Percentiles rank a stretch among this genome's conserved stretches.
These are phyloP conservation scores for Psammodynastes pulverulentus DNA, from an alignment of 2,113 vertebrate species.

Conservation along the genomic window DNA sequence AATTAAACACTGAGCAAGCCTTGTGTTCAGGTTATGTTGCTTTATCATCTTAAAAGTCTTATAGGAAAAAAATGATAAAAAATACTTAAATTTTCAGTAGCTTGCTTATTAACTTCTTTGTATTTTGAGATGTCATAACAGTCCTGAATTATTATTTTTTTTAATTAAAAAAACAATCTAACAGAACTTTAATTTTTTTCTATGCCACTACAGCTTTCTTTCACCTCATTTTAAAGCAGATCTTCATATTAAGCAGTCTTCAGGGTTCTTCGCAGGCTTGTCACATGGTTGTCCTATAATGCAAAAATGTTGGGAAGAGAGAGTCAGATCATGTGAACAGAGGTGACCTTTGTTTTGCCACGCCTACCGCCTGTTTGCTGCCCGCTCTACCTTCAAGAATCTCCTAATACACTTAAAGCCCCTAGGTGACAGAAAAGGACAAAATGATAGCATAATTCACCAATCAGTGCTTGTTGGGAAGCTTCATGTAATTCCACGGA, in stretches of 20 bases:
- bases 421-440: constrained; percentile 10
- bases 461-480: constrained; percentile 4
- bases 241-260: constrained; percentile 85
- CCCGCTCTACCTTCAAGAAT: constrained; percentile 52
- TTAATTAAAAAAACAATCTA: constrained; percentile 64
- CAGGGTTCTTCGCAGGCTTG: constrained; percentile 80
- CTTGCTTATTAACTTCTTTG: constrained; percentile 73
- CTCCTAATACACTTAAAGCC: constrained; percentile 8
- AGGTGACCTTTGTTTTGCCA: constrained; percentile 49
- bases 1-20: constrained; percentile 81
- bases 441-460: constrained; percentile 13
- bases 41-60: constrained; percentile 78
- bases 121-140: constrained; percentile 74
- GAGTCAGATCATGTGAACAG: constrained; percentile 69
- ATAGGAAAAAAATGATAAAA: constrained; percentile 70
- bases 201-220: constrained; percentile 97
- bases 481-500: not conserved
- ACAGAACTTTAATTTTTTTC: constrained; percentile 80
- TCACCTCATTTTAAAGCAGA: constrained; percentile 99
- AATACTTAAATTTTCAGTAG: constrained; percentile 78
- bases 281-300: constrained; percentile 73
- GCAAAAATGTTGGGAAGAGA: constrained; percentile 75
- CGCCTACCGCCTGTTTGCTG: constrained; percentile 67
- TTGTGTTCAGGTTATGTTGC: constrained; percentile 74
- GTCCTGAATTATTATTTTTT: constrained; percentile 75